Base-by-base conservation (phyloP, 2,797 vertebrate genomes). In the Dendrocincla tyrannina region DNA sequence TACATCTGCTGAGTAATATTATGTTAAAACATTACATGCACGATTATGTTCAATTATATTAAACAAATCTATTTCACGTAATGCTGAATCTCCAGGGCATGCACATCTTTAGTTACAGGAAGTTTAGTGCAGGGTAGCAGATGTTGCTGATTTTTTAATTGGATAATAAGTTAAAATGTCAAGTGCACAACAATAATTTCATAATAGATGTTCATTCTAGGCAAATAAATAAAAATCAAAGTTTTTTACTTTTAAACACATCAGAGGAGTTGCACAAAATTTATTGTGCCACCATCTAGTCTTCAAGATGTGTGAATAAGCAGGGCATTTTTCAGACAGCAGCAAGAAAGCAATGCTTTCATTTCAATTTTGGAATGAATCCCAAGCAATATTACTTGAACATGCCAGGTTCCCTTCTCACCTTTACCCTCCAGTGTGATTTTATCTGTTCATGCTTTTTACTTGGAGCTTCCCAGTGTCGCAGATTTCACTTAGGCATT, bases 11-110 rank as follows among this genome's bases (percentile, higher is more conserved):
- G 96, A 97, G 91, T 96, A 98, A 97, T 98, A 98, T 97, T 97
- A 97, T 2, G 39, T 97, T 97, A 97, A 97, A 97, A 95, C 89
- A 92, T 98, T 97, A 97, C 97, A 98, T 97, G 97, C 95, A 95
- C 94, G 97, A 98, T 98, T 98, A 98, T 97, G 95, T 97, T 98
- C 97, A 97, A 98, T 98, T 98, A 98, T 97, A 97, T 97, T 95
- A 98, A 98, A 97, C 96, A 97, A 96, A 98, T 97, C 96, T 97
- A 96, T 98, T 98, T 97, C 96, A 97, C 77, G 33, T 97, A 96
- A 97, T 95, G 85, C 95, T 91, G 96, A 97, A 97, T 97, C 98
- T 98, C 97, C 88, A 97, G 97, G 98, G 97, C 79, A 96, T 96
- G 63, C 59, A 62, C 58, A 92, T 97, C 96, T 97, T 98, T 97